Percentiles rank a stretch among this genome's conserved stretches.
Conservation (phyloP, 64 coral and sea anemone genomes). For the Montipora sp. region DNA sequence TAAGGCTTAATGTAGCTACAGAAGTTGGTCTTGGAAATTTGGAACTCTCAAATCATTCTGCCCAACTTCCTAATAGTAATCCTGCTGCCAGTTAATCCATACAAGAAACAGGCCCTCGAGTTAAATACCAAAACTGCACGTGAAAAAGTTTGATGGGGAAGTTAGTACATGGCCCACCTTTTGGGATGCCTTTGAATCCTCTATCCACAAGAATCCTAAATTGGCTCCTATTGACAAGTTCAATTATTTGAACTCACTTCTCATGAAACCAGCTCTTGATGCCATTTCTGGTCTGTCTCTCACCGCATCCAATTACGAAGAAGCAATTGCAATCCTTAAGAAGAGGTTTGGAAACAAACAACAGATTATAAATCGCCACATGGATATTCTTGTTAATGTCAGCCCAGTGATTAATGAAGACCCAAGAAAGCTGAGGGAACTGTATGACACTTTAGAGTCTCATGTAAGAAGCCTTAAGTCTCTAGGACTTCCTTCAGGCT, state of each 20-base stretch:
- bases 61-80: too few relatives aligned
- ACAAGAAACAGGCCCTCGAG: neutral
- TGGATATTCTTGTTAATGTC: too few relatives aligned
- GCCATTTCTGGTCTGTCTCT: constrained; percentile 25
- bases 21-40: too few relatives aligned
- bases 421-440: neutral
- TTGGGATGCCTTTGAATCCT: constrained; percentile 44
- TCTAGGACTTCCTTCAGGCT: neutral
- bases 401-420: neutral
- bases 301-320: constrained; percentile 24
- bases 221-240: constrained; percentile 25
- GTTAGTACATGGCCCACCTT: constrained; percentile 5
- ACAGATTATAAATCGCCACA: constrained; percentile 12
- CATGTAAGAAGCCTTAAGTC: constrained; percentile 35
- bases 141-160: constrained; percentile 15
- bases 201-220: constrained; percentile 3
- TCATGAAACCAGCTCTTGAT: neutral
- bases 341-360: constrained; percentile 34
- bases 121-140: neutral
- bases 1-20: too few relatives aligned
- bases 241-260: constrained; percentile 37
- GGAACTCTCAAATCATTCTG: too few relatives aligned
- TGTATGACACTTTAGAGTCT: constrained; percentile 16
- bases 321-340: neutral
- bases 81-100: too few relatives aligned